phyloP scores from a whole-genome alignment of 2,797 vertebrate species.

The Catostomus latipinnis region DNA sequence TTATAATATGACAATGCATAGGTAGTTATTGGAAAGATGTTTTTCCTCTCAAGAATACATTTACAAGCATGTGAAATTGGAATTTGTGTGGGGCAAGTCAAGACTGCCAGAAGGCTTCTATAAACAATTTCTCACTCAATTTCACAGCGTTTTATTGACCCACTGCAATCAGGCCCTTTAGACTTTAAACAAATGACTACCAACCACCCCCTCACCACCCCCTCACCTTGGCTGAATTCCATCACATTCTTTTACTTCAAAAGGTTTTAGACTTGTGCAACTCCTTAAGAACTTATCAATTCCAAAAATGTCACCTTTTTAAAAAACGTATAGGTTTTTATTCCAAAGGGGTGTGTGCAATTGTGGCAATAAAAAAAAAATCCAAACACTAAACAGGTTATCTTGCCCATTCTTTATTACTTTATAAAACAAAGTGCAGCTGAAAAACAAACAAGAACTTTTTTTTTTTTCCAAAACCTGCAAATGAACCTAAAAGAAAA shows the following conservation, averaged over 20 bases:
- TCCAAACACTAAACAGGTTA: slow-evolving; percentile 5
- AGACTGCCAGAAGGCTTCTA: no score
- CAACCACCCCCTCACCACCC: slow-evolving; percentile 45
- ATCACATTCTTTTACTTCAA: slow-evolving; percentile 14
- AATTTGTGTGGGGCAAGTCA: no score
- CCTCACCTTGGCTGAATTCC: slow-evolving; percentile 54
- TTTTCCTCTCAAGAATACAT: no score
- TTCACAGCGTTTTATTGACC: slow-evolving; percentile 55
- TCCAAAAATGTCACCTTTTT: neutral
- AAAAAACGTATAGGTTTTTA: no score
- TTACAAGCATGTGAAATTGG: no score
- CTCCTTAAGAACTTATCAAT: no score
- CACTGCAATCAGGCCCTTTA: slow-evolving; percentile 32
- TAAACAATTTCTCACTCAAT: neutral
- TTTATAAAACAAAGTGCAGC: slow-evolving; percentile 70
- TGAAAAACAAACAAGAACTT: slow-evolving; percentile 62
- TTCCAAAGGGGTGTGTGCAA: no score
- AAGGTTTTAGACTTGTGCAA: neutral
- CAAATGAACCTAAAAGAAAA: slow-evolving; percentile 59
- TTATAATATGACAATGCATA: neutral
- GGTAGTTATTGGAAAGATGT: no score
- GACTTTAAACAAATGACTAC: slow-evolving; percentile 37
- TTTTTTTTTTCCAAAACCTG: slow-evolving; percentile 53
- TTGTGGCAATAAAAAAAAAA: neutral
- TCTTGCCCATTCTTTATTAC: slow-evolving; percentile 67